A percentile compares a stretch with the other conserved stretches of the same genome.
Conservation (phyloP, 2,113 vertebrate species). For the Limnothrissa miodon region DNA sequence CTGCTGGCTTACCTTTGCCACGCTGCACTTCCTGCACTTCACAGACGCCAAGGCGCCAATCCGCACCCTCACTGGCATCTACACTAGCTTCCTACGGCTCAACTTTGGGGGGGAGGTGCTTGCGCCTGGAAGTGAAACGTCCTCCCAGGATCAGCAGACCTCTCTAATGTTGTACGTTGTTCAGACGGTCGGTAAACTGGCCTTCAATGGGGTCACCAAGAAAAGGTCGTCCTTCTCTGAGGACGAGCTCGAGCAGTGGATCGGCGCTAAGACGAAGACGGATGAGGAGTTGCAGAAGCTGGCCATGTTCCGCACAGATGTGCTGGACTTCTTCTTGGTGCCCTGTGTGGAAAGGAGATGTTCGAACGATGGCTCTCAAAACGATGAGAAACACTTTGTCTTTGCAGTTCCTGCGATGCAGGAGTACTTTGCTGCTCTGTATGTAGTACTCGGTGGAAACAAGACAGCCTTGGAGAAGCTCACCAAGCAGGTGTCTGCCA, state of each 20-base stretch:
- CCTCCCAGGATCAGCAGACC: slow-evolving; percentile 66
- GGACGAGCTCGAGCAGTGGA: slow-evolving; percentile 83
- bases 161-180: slow-evolving; percentile 91
- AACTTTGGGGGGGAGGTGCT: slow-evolving; percentile 92
- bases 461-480: slow-evolving; percentile 81
- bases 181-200: slow-evolving; percentile 87
- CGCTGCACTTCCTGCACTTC: slow-evolving; percentile 86
- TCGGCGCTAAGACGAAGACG: slow-evolving; percentile 82
- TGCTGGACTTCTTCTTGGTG: slow-evolving; percentile 89
- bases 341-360: slow-evolving; percentile 71
- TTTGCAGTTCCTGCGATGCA: slow-evolving; percentile 94
- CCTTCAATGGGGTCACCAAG: slow-evolving; percentile 83
- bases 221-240: slow-evolving; percentile 84
- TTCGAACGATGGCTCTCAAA: slow-evolving; percentile 44
- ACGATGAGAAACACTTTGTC: slow-evolving; percentile 70
- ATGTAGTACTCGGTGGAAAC: slow-evolving; percentile 90
- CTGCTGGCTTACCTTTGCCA: slow-evolving; percentile 96
- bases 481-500: slow-evolving; percentile 74
- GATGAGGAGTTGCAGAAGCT: slow-evolving; percentile 88
- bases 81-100: slow-evolving; percentile 90
- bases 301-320: slow-evolving; percentile 83
- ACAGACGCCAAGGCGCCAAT: slow-evolving; percentile 73
- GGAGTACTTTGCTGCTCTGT: slow-evolving; percentile 93
- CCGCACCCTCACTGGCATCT: slow-evolving; percentile 89
- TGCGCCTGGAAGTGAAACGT: slow-evolving; percentile 48